Evolutionary conservation across 2,113 vertebrate species (phyloP), one percentile per base, ranked within the genome.

Genomic region (Onychostoma macrolepis): DNA sequence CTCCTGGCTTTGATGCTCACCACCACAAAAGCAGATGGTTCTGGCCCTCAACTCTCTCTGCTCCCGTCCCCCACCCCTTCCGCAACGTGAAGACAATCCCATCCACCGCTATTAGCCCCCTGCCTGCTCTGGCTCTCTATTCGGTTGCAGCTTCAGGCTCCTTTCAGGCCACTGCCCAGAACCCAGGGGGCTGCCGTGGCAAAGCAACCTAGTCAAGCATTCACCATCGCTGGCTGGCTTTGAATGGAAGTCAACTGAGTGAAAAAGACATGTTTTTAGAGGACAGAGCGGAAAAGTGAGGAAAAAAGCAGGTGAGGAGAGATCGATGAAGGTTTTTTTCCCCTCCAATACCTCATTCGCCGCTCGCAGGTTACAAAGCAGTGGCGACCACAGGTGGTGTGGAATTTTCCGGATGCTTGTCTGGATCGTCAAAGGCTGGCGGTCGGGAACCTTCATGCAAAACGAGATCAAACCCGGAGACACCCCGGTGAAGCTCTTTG

Each of bases 1-100:
- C 93, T 94, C 93, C 93, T 93, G 93, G 93, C 94, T 95, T 94
- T 94, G 93, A 94, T 94, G 93, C 92, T 93, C 92, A 92, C 92
- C 91, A 91, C 88, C 91, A 93, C 94, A 95, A 95, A 95, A 95
- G 94, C 95, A 95, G 95, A 95, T 95, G 95, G 93, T 90, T 82
- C 69, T 91, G 87, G 90, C 92, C 93, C 92, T 92, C 89, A 90
- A 92, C 92, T 85, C 90, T 92, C 92, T 90, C 71, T 74, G 79
- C 82, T 88, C 89, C 90, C 65, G 50, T 53, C 75, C 77, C 90
- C 81, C 88, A 75, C 85, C 65, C 86, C 78, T 80, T 15, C 45
- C 7, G 87, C 80, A 88, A 89, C 92, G 90, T 93, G 93, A 93
- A 94, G 94, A 92, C 92, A 93, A 90, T 93, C 86, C 92, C 92